Evolutionary conservation across 2,113 vertebrate species (phyloP), one percentile per base, ranked within the genome.

Genomic region (Edolisoma coerulescens): DNA sequence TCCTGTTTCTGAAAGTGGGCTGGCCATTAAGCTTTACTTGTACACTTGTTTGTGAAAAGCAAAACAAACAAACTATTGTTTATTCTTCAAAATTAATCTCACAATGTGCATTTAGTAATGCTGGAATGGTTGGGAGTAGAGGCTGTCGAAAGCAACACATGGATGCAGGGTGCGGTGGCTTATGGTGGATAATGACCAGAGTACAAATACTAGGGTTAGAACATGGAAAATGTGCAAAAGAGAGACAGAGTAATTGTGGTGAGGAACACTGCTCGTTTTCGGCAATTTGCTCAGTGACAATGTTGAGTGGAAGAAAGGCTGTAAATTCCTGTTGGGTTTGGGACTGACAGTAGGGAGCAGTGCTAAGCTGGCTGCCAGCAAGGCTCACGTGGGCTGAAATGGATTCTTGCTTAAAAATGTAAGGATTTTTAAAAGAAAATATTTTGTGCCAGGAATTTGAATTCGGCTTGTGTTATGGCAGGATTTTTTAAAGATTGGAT

Each of bases 301-400:
- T 61, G 65, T 6, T 67, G 90, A 77, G n/a, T 41, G 54, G 45
- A 80, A 70, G 50, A 37, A 42, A 80, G 64, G 93, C 87, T 86
- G 73, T 92, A 78, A 90, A 90, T 94, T 95, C 84, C 78, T 83
- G 88, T 78, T 92, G 90, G 92, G 45, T 93, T 94, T 89, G 87
- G 86, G 94, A 64, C 95, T 96, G 95, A 96, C 96, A 91, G 93
- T 87, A 96, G 94, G 93, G 95, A 97, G 96, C 96, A 97, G 95
- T 96, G 23, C 96, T 94, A 81, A 93, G 93, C 92, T 87, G 85
- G 79, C 95, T 94, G 95, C 93, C 96, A 96, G 83, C 13, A 27
- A 9, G 33, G 56, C 64, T 89, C 88, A 84, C 84, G 4, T 81
- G 90, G 60, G 27, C 93, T 90, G 90, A 44, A 92, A 71, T 17